phyloP scores from a whole-genome alignment of 2,888 invertebrate species.

The Drosophila niveifrons region DNA sequence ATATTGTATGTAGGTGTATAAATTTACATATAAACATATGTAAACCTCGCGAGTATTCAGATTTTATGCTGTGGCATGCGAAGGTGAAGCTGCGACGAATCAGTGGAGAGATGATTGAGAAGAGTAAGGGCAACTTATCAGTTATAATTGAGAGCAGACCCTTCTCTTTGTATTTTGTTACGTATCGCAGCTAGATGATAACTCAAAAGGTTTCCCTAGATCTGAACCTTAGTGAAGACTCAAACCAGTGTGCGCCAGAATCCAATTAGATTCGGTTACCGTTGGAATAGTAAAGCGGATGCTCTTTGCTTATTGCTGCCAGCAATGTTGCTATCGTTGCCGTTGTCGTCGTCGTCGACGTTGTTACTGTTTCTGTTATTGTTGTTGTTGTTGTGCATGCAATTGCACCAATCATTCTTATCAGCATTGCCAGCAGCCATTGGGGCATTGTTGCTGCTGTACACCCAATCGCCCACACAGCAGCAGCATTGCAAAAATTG shows the following conservation, averaged over 20 bases:
- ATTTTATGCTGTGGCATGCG: slow-evolving; percentile 26
- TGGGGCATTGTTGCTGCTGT: slow-evolving; percentile 43
- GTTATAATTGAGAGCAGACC: slow-evolving; percentile 10
- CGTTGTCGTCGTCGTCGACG: slow-evolving; percentile 23
- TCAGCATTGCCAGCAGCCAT: slow-evolving; percentile 65
- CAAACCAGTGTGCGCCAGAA: slow-evolving; percentile 37
- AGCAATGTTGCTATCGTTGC: slow-evolving; percentile 38
- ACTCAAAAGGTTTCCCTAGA: background rate
- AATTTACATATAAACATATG: slow-evolving; percentile 20
- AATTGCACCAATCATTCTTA: slow-evolving; percentile 75
- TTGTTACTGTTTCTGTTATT: slow-evolving; percentile 24
- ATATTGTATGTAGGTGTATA: slow-evolving; percentile 21
- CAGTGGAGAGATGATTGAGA: slow-evolving; percentile 5
- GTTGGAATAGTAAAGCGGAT: slow-evolving; percentile 9
- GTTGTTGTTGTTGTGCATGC: slow-evolving; percentile 35
- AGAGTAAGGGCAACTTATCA: slow-evolving; percentile 45
- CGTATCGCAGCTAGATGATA: background rate
- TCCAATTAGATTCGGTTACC: slow-evolving; percentile 50
- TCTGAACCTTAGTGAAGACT: slow-evolving; percentile 40
- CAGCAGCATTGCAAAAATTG: slow-evolving; percentile 37
- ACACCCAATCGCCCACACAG: slow-evolving; percentile 51
- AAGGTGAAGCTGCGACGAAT: slow-evolving; percentile 52
- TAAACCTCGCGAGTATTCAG: slow-evolving; percentile 13
- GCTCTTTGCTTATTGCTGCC: slow-evolving; percentile 18
- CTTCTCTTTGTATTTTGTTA: background rate